Evolutionary conservation across 2,797 vertebrate species (phyloP).

Genomic region (Hipposideros larvatus): DNA sequence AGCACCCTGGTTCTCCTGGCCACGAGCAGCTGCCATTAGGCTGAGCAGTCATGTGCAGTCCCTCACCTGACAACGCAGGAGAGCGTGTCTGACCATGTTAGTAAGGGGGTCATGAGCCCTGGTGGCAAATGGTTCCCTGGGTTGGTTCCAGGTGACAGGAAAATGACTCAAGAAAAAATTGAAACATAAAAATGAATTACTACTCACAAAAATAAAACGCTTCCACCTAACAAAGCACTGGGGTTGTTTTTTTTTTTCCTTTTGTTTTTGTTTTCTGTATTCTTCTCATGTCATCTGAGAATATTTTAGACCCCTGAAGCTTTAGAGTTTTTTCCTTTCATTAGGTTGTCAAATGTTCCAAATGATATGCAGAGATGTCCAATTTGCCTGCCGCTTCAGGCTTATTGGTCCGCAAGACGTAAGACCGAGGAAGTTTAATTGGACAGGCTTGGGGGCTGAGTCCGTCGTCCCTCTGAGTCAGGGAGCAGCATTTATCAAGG

Average conservation of each 20-base stretch:
- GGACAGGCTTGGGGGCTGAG: not conserved
- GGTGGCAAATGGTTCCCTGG: not conserved
- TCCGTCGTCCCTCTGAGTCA: not conserved
- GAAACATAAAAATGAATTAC: not conserved
- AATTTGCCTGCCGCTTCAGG: not conserved
- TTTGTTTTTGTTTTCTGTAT: not conserved
- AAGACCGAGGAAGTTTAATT: not conserved
- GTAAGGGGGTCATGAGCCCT: rapidly evolving
- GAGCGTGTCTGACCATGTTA: not conserved
- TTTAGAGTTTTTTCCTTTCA: not conserved
- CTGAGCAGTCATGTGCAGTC: rapidly evolving
- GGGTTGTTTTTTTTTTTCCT: too few relatives aligned
- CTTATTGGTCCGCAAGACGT: not conserved
- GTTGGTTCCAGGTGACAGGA: not conserved
- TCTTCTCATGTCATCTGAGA: not conserved
- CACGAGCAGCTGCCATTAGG: rapidly evolving
- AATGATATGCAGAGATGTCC: not conserved
- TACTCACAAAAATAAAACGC: not conserved
- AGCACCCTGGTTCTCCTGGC: not conserved
- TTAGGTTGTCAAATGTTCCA: not conserved
- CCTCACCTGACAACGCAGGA: not conserved
- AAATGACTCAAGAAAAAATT: not conserved
- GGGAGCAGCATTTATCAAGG: not conserved
- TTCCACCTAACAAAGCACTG: not conserved
- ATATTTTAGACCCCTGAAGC: not conserved